Base-by-base conservation (phyloP, 64 coral and sea anemone genomes). In the Acropora tenuis region DNA sequence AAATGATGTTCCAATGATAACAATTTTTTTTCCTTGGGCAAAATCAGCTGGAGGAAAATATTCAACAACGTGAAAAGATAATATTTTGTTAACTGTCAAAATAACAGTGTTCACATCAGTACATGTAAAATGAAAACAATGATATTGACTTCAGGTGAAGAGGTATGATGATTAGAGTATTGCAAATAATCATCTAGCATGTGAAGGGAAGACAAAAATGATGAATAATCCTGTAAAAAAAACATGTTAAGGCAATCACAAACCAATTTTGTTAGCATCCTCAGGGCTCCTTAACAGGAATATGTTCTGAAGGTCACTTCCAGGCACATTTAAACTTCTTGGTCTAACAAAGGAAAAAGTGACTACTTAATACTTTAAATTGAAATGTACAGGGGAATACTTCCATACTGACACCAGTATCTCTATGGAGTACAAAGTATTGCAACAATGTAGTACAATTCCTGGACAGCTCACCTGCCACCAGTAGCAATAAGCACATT, bases 211-310 rank as follows among this genome's bases (percentile, higher is more conserved):
- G 7, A 58, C n/a, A 58, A 2, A 40, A 55, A 60, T 19, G 55
- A 13, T 80, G 6, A 67, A 15, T 63, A 15, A 16, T 41, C 30
- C 30, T 30, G 30, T 30, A 30, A 47, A 44, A 67, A 72, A 9
- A 15, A 40, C 17, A 75, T 16, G 4, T 13, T 77, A 12, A 57
- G 19, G 48, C 48, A 68, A 82, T 86, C 41, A 47, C 72, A 87
- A 71, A 95, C 94, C 89, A 65, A 99, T 96, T 43, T 78, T 88
- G 78, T 99, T 99, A 0, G 97, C 97, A 92, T 99, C 94, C 44
- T 93, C 94, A 41, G 97, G 97, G 78, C 84, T 99, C 86, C 97
- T 86, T 49, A 99, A 84, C n/a, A 96, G 57, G 48, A 88, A 79
- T 65, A 99, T 69, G n/a, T 99, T 99, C 77, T 99, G 83, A 19